These are phyloP conservation scores for Scyliorhinus canicula DNA, from an alignment of 2,797 vertebrate species.

Conservation along the genomic window DNA sequence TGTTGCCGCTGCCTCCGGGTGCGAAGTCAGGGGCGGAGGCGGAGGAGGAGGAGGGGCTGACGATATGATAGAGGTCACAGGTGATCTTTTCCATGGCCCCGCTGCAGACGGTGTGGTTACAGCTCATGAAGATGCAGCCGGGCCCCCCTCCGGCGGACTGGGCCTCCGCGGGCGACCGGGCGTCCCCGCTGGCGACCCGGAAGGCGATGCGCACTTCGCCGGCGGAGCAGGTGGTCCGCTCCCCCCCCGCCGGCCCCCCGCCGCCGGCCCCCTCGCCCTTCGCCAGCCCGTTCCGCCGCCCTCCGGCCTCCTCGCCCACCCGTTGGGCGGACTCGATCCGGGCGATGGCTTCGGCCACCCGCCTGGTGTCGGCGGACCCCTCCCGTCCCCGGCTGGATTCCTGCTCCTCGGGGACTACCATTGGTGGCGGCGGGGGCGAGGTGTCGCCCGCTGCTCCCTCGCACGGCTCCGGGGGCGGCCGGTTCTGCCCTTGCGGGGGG, in stretches of 20 bases:
- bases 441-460: too few relatives aligned
- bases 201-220: conserved; percentile 85
- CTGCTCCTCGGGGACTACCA: conserved; percentile 49
- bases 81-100: conserved; percentile 89
- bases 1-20: conserved; percentile 43
- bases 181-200: conserved; percentile 77
- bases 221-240: not conserved
- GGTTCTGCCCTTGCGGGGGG: conserved; percentile 59
- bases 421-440: conserved; percentile 35
- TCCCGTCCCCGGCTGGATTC: not conserved
- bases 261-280: not conserved
- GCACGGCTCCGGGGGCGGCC: not conserved
- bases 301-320: not conserved
- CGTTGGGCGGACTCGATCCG: conserved; percentile 76
- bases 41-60: conserved; percentile 72
- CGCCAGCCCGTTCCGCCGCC: not conserved
- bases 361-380: conserved; percentile 58
- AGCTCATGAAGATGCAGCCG: conserved; percentile 76
- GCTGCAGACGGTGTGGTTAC: conserved; percentile 50
- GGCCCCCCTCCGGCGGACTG: conserved; percentile 43
- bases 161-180: conserved; percentile 61
- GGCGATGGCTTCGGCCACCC: conserved; percentile 83
- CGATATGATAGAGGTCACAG: conserved; percentile 88
- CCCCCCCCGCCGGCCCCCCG: not conserved
- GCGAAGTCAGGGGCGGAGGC: conserved; percentile 59